Base-by-base conservation (phyloP, 2,113 vertebrate species). In the Gymnarchus niloticus region DNA sequence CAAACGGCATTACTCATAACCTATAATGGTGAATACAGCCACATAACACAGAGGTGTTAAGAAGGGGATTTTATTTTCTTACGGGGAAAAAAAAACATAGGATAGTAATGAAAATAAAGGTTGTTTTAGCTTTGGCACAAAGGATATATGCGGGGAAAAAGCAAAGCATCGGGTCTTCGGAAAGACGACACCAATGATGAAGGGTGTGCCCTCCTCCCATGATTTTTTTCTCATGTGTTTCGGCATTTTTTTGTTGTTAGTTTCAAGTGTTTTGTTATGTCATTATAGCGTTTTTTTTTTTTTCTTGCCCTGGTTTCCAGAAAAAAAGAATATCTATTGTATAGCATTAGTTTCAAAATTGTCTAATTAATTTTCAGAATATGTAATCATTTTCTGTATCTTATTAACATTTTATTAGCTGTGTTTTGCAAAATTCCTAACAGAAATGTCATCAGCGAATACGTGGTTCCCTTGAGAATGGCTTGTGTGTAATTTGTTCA, bases 361-460 rank as follows among this genome's bases (percentile, higher is more conserved):
- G 25, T 81, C 25, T 52, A 33, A 81, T 48, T 52, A 81, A 81
- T 81, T 81, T 81, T 25, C 80, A 81, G 25, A 81, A 54, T 54
- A 48, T 52, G 44, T 81, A 81, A 81, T 81, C 25, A 52, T 49
- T 81, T 37, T 49, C 49, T 52, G 49, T n/a, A 48, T 52, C 23
- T 81, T n/a, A n/a, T 81, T 52, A 54, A 49, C 46, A 81, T 52
- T 23, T 54, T 17, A 28, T 81, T 81, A 81, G 49, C 80, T 17
- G 48, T 54, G 49, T 81, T 81, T 81, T 52, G 48, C n/a, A 25
- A 81, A 81, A 81, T n/a, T 33, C 48, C 52, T 81, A 81, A 33
- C 80, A 54, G 12, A 81, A 81, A 81, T 81, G 80, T 81, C 80
- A 81, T 81, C 48, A 81, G 23, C 52, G 49, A 49, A 81, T 52